These are phyloP conservation scores for Tragulus kanchil DNA, from an alignment of 2,113 vertebrate genomes.

Conservation along the genomic window DNA sequence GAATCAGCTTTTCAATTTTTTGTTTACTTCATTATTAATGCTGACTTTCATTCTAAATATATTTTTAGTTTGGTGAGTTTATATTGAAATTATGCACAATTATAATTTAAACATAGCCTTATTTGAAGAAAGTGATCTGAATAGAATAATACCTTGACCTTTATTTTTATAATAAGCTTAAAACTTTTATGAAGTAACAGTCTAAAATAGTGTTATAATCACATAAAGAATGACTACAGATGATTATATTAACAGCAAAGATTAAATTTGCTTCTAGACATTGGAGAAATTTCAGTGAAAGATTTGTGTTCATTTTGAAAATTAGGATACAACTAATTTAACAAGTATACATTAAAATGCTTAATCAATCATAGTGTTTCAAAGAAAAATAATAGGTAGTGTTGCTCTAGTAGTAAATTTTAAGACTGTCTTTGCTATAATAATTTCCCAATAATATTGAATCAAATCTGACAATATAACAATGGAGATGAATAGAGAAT, in stretches of 20 bases:
- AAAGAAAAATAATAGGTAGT: conserved; percentile 12
- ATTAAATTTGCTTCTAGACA: conserved; percentile 63
- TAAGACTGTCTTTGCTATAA: not conserved
- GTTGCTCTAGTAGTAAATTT: not conserved
- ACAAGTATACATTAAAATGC: conserved; percentile 67
- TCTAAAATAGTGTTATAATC: conserved; percentile 58
- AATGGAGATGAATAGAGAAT: conserved; percentile 18
- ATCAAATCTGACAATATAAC: not conserved
- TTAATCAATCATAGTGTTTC: conserved; percentile 29
- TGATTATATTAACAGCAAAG: conserved; percentile 70
- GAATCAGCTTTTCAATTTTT: not conserved
- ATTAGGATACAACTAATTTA: conserved; percentile 22
- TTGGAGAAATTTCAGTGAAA: conserved; percentile 57
- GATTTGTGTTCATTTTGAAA: conserved; percentile 53
- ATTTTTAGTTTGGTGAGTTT: not conserved
- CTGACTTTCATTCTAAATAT: not conserved
- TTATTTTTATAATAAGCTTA: conserved; percentile 43
- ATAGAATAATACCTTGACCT: not conserved
- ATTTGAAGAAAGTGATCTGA: not conserved
- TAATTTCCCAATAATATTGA: conserved; percentile 24
- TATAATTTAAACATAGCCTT: conserved; percentile 18
- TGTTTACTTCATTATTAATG: not conserved
- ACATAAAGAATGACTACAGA: conserved; percentile 55
- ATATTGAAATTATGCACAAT: not conserved
- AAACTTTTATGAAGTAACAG: conserved; percentile 33